Percentiles rank a stretch among this genome's conserved stretches.
phyloP scores from a whole-genome alignment of 2,113 vertebrate species.

The Apteryx owenii region DNA sequence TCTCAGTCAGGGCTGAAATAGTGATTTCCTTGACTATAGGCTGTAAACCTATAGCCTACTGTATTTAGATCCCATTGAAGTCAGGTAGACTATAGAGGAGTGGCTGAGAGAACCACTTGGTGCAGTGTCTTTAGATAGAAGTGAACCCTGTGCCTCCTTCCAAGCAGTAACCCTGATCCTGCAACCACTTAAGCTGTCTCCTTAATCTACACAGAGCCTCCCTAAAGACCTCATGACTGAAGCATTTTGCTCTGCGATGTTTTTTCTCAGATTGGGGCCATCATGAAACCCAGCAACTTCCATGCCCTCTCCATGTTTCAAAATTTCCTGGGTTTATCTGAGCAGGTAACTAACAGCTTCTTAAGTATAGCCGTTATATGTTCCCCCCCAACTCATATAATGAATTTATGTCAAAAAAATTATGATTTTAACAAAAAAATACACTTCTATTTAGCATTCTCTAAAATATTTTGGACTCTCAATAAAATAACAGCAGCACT shows the following conservation, averaged over 20 bases:
- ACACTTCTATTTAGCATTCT: not conserved
- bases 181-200: not conserved
- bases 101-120: not conserved
- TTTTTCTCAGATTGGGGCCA: not conserved
- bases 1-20: constrained; percentile 20
- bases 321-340: not conserved
- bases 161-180: not conserved
- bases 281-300: not conserved
- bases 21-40: constrained; percentile 10
- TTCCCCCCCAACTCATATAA: not conserved
- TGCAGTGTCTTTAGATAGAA: not conserved
- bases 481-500: not conserved
- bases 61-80: constrained; percentile 4
- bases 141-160: not conserved
- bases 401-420: not conserved
- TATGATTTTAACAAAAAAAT: not conserved
- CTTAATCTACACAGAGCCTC: not conserved
- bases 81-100: not conserved
- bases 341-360: not conserved
- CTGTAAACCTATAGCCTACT: not conserved
- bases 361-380: not conserved
- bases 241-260: not conserved
- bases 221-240: not conserved
- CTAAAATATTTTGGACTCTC: not conserved
- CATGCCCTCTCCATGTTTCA: not conserved